Percentiles rank a stretch among this genome's conserved stretches.
Conservation (phyloP, 1,140 invertebrate genomes). For the Ips nitidus region DNA sequence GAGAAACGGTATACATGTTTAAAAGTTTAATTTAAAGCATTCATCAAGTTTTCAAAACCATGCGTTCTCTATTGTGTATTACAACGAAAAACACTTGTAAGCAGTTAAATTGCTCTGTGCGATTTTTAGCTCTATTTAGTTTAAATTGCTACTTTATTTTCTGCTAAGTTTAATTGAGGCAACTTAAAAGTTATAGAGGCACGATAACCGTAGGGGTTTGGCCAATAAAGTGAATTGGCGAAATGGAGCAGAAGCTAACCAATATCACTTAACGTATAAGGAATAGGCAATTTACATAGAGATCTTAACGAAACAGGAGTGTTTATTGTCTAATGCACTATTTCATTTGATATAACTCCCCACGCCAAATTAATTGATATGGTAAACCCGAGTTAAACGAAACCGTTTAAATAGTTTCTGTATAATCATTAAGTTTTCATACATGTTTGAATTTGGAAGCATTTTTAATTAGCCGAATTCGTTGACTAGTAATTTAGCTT, state of each 20-base stretch:
- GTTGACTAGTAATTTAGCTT: constrained; percentile 11
- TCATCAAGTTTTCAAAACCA: no score
- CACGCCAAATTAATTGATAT: constrained; percentile 25
- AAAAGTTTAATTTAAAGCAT: no score
- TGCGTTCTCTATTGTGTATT: no score
- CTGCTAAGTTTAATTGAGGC: no score
- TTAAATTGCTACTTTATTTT: no score
- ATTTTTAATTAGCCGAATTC: constrained; percentile 28
- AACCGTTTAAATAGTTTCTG: constrained; percentile 24
- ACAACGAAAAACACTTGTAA: no score
- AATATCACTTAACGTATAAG: constrained; percentile 11
- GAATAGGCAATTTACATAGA: constrained; percentile 12
- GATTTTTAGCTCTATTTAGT: no score
- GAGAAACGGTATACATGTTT: no score
- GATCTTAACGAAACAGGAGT: constrained; percentile 18
- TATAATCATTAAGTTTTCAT: constrained; percentile 30
- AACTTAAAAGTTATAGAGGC: no score
- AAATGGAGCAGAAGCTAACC: constrained; percentile 6
- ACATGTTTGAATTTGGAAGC: constrained; percentile 20
- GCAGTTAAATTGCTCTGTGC: no score
- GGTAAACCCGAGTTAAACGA: constrained; percentile 24
- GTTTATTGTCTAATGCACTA: constrained; percentile 17
- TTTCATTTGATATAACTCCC: constrained; percentile 17
- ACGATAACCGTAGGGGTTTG: background rate
- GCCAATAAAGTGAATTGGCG: constrained; percentile 4